Base-by-base conservation (phyloP, 2,888 invertebrate genomes). In the Clanis bilineata region DNA sequence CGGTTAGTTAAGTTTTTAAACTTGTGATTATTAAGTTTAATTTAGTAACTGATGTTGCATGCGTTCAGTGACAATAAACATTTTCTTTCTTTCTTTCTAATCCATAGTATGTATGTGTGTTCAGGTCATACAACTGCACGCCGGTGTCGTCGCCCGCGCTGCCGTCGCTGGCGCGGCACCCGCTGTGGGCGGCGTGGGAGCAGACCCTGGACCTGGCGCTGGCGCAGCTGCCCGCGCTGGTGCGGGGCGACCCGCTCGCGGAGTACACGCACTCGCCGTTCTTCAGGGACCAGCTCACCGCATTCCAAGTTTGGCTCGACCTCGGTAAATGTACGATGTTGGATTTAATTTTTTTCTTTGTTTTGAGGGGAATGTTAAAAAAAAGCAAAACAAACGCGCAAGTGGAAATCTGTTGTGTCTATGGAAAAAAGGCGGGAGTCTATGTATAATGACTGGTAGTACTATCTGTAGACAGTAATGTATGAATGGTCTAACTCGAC, bases 181-280 rank as follows among this genome's bases (percentile, higher is more conserved):
- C 96, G 60, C 97, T 98, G 96, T 97, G 98, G 98, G 95, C 96
- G 80, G 98, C 99, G 1, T 99, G 99, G 99, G 99, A 99, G 88
- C 94, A 98, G 76, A 97, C 98, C 12, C 94, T 99, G 68, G 99
- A 99, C 89, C 93, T 98, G 71, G 98, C 98, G 76, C 93, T 99
- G 69, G 95, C 97, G 61, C 99, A 99, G 87, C 93, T 99, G 74
- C 97, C 97, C 62, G 94, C 93, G 58, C 95, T 97, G 76, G 84
- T 96, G 68, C 93, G 94, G 45, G 90, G 45, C 51, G 55, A 57
- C 58, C 64, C 55, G 92, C 93, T 9, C 18, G 18, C 59, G 38
- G 69, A 69, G 9, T 96, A 95, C 80, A 88, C 91, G 28, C 97
- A 97, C 88, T 95, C 98, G 75, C 95, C 97, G 25, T 99, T 99